Evolutionary conservation across 2,113 vertebrate species (phyloP).

Genomic region (Gopherus flavomarginatus): DNA sequence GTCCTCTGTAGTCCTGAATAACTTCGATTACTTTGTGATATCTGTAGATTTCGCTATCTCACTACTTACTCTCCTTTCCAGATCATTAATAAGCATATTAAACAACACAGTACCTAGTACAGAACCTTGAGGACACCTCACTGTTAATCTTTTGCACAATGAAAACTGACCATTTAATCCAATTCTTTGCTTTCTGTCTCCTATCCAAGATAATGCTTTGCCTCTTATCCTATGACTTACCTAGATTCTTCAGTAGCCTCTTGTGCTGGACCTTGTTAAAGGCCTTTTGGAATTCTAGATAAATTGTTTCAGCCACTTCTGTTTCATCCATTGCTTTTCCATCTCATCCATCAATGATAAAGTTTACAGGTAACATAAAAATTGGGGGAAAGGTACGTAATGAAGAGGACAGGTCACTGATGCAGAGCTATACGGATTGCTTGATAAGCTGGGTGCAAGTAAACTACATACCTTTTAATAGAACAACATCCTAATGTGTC

Average conservation of each 20-base stretch:
- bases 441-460: too few relatives aligned
- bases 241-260: not conserved
- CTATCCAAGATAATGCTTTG: not conserved
- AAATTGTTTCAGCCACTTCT: not conserved
- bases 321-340: not conserved
- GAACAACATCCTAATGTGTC: too few relatives aligned
- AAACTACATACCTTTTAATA: too few relatives aligned
- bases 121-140: not conserved
- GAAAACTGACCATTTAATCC: not conserved
- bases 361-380: too few relatives aligned
- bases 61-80: not conserved
- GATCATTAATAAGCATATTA: not conserved
- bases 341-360: too few relatives aligned
- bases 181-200: not conserved
- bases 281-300: not conserved
- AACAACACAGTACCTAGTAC: not conserved
- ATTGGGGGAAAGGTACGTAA: too few relatives aligned
- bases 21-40: not conserved
- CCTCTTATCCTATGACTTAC: not conserved
- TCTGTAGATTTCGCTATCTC: not conserved
- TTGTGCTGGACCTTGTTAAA: not conserved
- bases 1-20: not conserved
- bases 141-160: not conserved
- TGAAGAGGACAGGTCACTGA: too few relatives aligned
- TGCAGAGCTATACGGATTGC: too few relatives aligned